Conservation (phyloP, 1,140 invertebrate genomes). For the Drosophila azteca region DNA sequence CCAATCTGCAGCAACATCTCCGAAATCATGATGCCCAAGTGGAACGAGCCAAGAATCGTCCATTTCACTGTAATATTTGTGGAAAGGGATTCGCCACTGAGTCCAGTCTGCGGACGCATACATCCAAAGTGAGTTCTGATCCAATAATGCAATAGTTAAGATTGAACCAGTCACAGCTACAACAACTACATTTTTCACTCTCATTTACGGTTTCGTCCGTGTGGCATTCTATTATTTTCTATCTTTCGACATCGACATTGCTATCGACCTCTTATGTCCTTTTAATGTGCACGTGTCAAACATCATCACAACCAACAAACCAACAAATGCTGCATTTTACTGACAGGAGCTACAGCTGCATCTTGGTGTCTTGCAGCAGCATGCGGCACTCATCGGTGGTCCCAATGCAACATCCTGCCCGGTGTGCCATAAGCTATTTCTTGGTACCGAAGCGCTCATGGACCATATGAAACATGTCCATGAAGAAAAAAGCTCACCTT, state of each 20-base stretch:
- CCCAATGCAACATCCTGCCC: slow-evolving; percentile 95
- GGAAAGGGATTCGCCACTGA: slow-evolving; percentile 98
- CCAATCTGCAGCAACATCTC: slow-evolving; percentile 98
- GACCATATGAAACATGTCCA: slow-evolving; percentile 98
- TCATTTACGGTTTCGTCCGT: slow-evolving; percentile 6
- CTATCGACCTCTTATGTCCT: slow-evolving; percentile 17
- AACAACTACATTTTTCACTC: slow-evolving; percentile 21
- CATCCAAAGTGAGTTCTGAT: slow-evolving; percentile 94
- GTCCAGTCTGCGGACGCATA: slow-evolving; percentile 96
- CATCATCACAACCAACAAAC: slow-evolving; percentile 11
- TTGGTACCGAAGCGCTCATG: slow-evolving; percentile 95
- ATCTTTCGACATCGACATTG: slow-evolving; percentile 14
- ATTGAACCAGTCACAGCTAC: slow-evolving; percentile 1
- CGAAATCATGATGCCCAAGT: slow-evolving; percentile 98
- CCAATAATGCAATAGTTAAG: neutral
- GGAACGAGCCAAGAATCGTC: slow-evolving; percentile 96
- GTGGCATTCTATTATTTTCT: slow-evolving; percentile 22
- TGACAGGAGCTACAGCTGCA: slow-evolving; percentile 92
- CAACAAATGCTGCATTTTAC: slow-evolving; percentile 6
- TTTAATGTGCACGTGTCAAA: slow-evolving; percentile 23
- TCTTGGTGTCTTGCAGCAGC: slow-evolving; percentile 95
- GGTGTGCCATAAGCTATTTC: slow-evolving; percentile 96
- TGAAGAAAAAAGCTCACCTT: slow-evolving; percentile 91
- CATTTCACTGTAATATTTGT: slow-evolving; percentile 98
- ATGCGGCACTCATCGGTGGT: slow-evolving; percentile 94